These are phyloP conservation scores for Naja naja DNA, from an alignment of 2,113 vertebrate genomes.

Conservation along the genomic window DNA sequence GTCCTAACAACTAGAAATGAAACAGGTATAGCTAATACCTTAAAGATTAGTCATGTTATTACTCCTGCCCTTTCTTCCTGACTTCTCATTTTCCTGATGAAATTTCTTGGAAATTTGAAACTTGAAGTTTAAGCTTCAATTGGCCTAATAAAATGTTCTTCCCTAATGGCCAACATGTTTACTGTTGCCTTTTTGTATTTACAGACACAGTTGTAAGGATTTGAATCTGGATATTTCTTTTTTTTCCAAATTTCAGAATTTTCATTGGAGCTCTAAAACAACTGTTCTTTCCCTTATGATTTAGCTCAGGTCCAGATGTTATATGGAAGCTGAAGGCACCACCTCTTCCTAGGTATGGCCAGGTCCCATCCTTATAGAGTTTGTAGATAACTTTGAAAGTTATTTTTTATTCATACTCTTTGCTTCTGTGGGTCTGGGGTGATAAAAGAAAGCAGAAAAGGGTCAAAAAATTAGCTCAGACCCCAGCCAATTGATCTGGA, in stretches of 20 bases:
- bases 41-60: neutral
- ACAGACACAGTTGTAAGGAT: neutral
- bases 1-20: neutral
- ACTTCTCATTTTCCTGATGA: neutral
- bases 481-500: neutral
- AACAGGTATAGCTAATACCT: neutral
- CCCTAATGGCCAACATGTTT: neutral
- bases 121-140: neutral
- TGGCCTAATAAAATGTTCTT: neutral
- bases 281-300: neutral
- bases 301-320: neutral
- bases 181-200: neutral
- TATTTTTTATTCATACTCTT: neutral
- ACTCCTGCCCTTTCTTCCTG: neutral
- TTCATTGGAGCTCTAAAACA: neutral
- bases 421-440: neutral
- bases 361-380: neutral
- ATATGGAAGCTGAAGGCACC: neutral
- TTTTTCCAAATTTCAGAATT: neutral
- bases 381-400: neutral
- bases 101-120: neutral
- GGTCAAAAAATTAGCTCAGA: neutral
- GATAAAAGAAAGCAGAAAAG: neutral
- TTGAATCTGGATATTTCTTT: neutral
- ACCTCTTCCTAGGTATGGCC: neutral